A percentile compares a stretch with the other conserved stretches of the same genome.
phyloP scores from a whole-genome alignment of 2,888 invertebrate species.

The Eretmocerus hayati region DNA sequence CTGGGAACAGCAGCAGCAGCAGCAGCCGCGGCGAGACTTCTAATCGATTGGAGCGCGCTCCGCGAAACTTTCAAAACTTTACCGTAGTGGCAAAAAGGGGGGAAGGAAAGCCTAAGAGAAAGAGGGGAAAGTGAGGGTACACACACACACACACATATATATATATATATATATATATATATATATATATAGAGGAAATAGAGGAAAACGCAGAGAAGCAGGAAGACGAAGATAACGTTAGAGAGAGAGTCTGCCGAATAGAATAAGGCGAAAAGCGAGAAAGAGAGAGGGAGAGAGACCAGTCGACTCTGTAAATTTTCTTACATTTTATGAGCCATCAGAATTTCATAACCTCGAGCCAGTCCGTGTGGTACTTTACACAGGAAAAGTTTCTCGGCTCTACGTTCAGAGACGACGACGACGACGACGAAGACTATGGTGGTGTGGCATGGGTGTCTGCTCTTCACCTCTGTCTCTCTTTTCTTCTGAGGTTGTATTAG shows the following conservation, averaged over 20 bases:
- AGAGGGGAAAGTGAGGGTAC: slow-evolving; percentile 18
- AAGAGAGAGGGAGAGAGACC: slow-evolving; percentile 24
- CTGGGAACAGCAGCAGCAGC: no score
- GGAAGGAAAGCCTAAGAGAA: slow-evolving; percentile 22
- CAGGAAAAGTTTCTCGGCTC: slow-evolving; percentile 43
- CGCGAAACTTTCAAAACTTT: slow-evolving; percentile 39
- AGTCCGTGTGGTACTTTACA: slow-evolving; percentile 48
- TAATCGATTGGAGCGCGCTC: slow-evolving; percentile 38
- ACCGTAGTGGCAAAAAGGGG: slow-evolving; percentile 14
- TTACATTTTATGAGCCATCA: slow-evolving; percentile 49
- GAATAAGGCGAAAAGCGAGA: slow-evolving; percentile 13
- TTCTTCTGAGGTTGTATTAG: slow-evolving; percentile 15
- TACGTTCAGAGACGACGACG: no score
- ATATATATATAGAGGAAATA: no score
- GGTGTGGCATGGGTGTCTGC: no score
- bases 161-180: no score
- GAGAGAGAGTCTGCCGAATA: no score
- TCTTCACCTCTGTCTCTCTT: slow-evolving; percentile 24
- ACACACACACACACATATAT: no score
- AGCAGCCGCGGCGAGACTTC: slow-evolving; percentile 29
- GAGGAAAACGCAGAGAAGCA: slow-evolving; percentile 23
- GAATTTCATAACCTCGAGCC: slow-evolving; percentile 49
- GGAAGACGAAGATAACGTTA: slow-evolving; percentile 26
- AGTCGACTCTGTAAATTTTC: slow-evolving; percentile 47
- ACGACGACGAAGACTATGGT: no score